Evolutionary conservation across 2,888 invertebrate species (phyloP).

Genomic region (Xanthorhoe spadicearia): DNA sequence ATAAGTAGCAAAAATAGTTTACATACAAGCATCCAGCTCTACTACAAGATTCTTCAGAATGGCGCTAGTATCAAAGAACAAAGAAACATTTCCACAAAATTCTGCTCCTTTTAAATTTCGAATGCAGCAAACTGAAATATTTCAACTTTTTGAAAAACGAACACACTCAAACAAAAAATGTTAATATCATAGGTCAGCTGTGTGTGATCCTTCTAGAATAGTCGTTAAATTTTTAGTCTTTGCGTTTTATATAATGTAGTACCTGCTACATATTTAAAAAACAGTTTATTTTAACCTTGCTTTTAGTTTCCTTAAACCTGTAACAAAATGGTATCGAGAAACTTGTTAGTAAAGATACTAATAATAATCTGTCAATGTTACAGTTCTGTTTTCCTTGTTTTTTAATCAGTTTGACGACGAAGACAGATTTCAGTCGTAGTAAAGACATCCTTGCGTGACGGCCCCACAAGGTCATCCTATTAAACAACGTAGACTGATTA

Average conservation of each 20-base stretch:
- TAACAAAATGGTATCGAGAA: neutral
- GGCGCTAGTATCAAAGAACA: neutral
- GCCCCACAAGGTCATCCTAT: constrained; percentile 17
- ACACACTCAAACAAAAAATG: no score
- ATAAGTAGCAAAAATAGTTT: no score
- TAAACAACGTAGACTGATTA: neutral
- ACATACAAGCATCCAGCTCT: no score
- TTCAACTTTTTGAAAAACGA: no score
- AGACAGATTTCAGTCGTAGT: constrained; percentile 13
- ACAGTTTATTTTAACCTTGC: no score
- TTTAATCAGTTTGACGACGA: neutral
- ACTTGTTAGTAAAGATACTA: neutral
- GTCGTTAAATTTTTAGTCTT: no score
- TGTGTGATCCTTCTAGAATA: no score
- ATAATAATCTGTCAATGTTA: neutral
- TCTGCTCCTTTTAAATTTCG: neutral
- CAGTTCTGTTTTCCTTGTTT: neutral
- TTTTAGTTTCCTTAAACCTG: no score
- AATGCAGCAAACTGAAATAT: neutral
- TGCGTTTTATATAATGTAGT: no score
- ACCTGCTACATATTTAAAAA: no score
- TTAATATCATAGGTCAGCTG: no score
- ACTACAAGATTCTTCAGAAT: neutral
- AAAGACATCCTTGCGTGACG: constrained; percentile 24
- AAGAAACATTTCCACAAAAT: neutral